Evolutionary conservation across 2,113 vertebrate species (phyloP).

Genomic region (Montifringilla adamsi): DNA sequence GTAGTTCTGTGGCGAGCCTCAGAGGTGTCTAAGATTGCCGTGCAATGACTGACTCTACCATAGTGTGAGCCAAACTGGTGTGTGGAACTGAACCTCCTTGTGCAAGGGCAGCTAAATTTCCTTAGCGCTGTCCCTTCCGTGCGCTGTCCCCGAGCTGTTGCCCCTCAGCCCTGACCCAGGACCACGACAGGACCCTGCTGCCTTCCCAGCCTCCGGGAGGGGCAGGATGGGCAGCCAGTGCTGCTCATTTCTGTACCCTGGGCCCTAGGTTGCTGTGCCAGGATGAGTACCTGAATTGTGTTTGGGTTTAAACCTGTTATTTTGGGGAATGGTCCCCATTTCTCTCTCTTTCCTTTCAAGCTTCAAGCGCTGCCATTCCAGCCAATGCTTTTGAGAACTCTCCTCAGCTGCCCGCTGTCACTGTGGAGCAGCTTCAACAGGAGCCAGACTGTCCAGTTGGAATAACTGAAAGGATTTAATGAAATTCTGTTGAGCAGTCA

Average conservation of each 20-base stretch:
- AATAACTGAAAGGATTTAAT: neutral
- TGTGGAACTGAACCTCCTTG: neutral
- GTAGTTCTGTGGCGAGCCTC: neutral
- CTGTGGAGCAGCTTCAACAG: neutral
- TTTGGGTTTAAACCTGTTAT: neutral
- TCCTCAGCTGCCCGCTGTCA: neutral
- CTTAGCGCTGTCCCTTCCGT: neutral
- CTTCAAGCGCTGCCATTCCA: neutral
- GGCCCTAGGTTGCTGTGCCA: neutral
- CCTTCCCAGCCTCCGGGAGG: fast-evolving
- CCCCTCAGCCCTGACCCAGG: neutral
- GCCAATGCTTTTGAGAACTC: neutral
- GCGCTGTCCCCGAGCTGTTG: neutral
- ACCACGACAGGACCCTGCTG: neutral
- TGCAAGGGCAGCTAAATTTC: neutral
- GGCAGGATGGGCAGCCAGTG: too few relatives aligned
- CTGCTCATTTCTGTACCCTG: neutral
- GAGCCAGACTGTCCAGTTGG: neutral
- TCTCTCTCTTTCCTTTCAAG: neutral
- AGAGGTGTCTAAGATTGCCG: neutral
- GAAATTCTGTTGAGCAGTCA: neutral
- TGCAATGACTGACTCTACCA: neutral
- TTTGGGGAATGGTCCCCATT: neutral
- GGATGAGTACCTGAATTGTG: neutral
- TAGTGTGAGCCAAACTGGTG: fast-evolving